phyloP scores from a whole-genome alignment of 2,797 vertebrate species.

The Diplodus puntazzo region DNA sequence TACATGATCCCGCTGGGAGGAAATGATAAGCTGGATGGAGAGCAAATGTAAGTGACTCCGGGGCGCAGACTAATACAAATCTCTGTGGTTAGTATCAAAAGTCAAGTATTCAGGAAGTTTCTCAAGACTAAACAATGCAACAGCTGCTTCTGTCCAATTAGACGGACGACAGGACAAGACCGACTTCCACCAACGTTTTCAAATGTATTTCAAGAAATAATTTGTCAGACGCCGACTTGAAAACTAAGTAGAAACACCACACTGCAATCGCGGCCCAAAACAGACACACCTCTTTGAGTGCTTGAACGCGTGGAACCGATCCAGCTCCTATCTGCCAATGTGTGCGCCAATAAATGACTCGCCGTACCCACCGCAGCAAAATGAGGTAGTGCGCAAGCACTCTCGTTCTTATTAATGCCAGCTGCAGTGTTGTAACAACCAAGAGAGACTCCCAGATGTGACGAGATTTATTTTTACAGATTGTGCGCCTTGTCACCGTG shows the following conservation, averaged over 20 bases:
- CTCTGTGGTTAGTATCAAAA: background rate
- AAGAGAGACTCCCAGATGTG: conserved; percentile 29
- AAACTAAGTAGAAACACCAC: conserved; percentile 24
- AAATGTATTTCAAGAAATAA: background rate
- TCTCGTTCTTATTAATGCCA: conserved; percentile 50
- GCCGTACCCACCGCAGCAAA: conserved; percentile 42
- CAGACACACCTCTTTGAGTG: conserved; percentile 21
- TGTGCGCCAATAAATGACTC: conserved; percentile 36
- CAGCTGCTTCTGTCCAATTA: background rate
- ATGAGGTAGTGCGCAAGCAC: conserved; percentile 25
- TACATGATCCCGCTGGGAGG: conserved; percentile 19
- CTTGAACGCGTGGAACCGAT: conserved; percentile 14
- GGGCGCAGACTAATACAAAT: background rate
- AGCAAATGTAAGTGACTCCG: conserved; percentile 25
- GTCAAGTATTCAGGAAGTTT: background rate
- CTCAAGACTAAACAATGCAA: background rate
- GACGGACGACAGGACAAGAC: background rate
- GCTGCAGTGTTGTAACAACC: conserved; percentile 30
- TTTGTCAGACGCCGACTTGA: conserved; percentile 14
- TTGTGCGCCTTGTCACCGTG: background rate
- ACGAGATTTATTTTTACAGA: conserved; percentile 15
- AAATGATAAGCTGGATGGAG: conserved; percentile 17
- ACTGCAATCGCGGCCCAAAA: background rate
- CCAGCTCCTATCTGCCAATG: conserved; percentile 6
- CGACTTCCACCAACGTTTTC: background rate